A percentile compares a stretch with the other conserved stretches of the same genome.
Evolutionary conservation across 2,888 invertebrate species (phyloP).

Genomic region (Himalopsyche japonica): DNA sequence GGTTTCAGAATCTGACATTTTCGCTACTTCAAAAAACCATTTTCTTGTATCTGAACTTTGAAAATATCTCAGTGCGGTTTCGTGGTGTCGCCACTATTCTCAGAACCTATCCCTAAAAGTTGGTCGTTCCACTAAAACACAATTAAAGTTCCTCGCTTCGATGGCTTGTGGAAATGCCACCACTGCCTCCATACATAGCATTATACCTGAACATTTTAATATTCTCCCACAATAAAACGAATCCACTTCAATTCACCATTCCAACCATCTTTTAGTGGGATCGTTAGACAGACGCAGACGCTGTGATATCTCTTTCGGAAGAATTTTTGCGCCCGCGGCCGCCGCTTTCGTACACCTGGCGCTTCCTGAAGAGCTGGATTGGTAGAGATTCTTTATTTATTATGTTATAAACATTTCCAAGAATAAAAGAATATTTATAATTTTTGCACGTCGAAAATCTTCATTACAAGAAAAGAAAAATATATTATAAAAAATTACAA

Average conservation of each 20-base stretch:
- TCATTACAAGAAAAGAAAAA: too few relatives aligned
- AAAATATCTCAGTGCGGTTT: too few relatives aligned
- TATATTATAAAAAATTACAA: too few relatives aligned
- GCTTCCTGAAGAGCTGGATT: not conserved
- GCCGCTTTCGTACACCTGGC: not conserved
- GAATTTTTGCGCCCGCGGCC: not conserved
- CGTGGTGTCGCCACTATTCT: too few relatives aligned
- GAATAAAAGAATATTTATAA: too few relatives aligned
- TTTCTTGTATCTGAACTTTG: too few relatives aligned
- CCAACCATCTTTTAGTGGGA: not conserved
- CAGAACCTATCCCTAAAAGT: conserved; percentile 5
- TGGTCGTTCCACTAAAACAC: not conserved
- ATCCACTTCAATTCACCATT: not conserved
- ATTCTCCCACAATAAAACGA: not conserved
- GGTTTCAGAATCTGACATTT: too few relatives aligned
- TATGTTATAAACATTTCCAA: too few relatives aligned
- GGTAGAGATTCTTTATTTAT: not conserved
- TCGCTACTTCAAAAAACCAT: too few relatives aligned
- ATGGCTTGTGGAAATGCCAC: not conserved
- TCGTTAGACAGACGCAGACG: not conserved
- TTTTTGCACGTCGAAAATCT: too few relatives aligned
- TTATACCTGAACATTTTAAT: not conserved
- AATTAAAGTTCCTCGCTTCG: not conserved
- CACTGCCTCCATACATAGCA: not conserved
- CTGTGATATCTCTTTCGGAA: not conserved